Base-by-base conservation (phyloP, 2,888 invertebrate species). In the Eucera pruinosa region DNA sequence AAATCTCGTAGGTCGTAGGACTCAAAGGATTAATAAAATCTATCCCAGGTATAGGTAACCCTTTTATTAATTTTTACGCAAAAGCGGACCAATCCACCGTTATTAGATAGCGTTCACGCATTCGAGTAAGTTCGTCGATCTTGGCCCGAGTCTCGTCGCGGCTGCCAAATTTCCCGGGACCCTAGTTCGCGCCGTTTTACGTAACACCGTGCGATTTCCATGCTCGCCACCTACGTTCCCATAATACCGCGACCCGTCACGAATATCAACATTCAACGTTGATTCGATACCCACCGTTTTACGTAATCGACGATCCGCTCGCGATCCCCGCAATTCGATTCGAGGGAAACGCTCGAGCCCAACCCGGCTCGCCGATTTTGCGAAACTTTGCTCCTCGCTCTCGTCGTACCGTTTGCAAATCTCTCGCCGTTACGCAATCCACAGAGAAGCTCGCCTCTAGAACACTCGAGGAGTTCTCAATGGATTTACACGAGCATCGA, bases 91-190 rank as follows among this genome's bases (percentile, higher is more conserved):
- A 9, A 9, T 4, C 1, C 3, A 9, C 27, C 13, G n/a, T 9
- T 3, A n/a, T 9, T 11, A n/a, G 27, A 52, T n/a, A 2, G 52
- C 52, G 52, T 52, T 27, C n/a, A 30, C n/a, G n/a, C 50, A n/a
- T 52, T 52, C n/a, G 27, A 52, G 18, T 11, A 52, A 9, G 52
- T 52, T 52, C 52, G 52, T 27, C 27, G 27, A 52, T 30, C 30
- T 52, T 52, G 30, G 30, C 30, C 18, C 30, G 18, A 3, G 11
- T 11, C 6, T 5, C 11, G 5, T 33, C 18, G 13, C 0, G 30
- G 30, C 5, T 33, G 18, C 52, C 52, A 52, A 52, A 52, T 52
- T 52, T 52, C 30, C 52, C 52, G 18, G 30, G 18, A 18, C 9
- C 18, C 30, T 18, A 13, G 13, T 18, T 33, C 6, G 11, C 18